These are phyloP conservation scores for Acropternis orthonyx DNA, from an alignment of 2,797 vertebrate genomes.

Conservation along the genomic window DNA sequence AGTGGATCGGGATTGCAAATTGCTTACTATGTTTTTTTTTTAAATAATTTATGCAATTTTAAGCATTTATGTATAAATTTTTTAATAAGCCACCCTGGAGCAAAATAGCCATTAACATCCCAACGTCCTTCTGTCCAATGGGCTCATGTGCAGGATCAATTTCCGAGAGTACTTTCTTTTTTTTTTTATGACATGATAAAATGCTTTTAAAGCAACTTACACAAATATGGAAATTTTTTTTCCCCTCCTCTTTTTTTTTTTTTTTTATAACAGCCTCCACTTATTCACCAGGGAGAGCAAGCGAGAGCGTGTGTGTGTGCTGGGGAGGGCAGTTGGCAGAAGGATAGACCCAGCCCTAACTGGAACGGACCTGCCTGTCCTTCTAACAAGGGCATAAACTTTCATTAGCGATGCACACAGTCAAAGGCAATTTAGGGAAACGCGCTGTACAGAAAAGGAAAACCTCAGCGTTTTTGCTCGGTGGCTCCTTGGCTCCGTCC, in stretches of 20 bases:
- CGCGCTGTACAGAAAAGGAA: constrained; percentile 91
- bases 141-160: constrained; percentile 98
- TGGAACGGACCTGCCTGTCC: constrained; percentile 95
- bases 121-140: constrained; percentile 99
- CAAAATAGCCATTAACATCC: constrained; percentile 99
- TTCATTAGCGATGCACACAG: constrained; percentile 99
- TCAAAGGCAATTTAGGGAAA: constrained; percentile 99
- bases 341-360: constrained; percentile 92
- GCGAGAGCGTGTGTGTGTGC: neutral
- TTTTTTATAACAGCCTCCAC: constrained; percentile 81
- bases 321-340: constrained; percentile 75
- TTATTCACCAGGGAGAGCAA: constrained; percentile 83
- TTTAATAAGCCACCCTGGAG: constrained; percentile 99
- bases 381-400: constrained; percentile 99
- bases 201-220: constrained; percentile 99
- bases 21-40: constrained; percentile 97
- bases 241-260: constrained; percentile 5
- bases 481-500: constrained; percentile 68
- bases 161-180: constrained; percentile 85
- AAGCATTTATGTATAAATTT: constrained; percentile 99
- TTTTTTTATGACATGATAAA: constrained; percentile 99
- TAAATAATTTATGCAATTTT: constrained; percentile 99
- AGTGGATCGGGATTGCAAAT: constrained; percentile 80
- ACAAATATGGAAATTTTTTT: constrained; percentile 95
- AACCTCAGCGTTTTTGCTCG: constrained; percentile 92